Conservation (phyloP, 2,888 invertebrate species). For the Cheilosia scutellata region DNA sequence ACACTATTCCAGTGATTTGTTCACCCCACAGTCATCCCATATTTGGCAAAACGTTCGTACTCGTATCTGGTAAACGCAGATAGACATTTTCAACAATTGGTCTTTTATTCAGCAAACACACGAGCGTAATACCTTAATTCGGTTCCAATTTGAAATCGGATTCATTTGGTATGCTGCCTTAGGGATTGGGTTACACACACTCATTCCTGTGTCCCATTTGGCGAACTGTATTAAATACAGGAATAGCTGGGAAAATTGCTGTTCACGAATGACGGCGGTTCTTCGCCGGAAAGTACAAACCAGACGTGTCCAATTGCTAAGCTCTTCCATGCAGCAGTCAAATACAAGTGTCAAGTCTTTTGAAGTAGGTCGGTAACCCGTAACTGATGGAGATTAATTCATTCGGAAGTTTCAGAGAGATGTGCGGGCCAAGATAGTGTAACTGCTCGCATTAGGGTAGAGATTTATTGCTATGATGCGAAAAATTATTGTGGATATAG, state of each 20-base stretch:
- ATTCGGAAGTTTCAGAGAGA: conserved; percentile 55
- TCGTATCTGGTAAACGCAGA: background rate
- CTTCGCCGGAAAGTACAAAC: conserved; percentile 6
- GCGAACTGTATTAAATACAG: conserved; percentile 25
- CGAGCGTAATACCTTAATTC: conserved; percentile 69
- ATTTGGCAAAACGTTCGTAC: too few species aligned
- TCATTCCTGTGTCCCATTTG: background rate
- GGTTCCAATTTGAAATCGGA: conserved; percentile 72
- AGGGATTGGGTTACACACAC: conserved; percentile 33
- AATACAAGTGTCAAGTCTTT: conserved; percentile 65
- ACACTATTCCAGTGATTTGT: conserved; percentile 26
- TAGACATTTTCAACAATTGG: conserved; percentile 61
- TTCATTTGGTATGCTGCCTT: conserved; percentile 62
- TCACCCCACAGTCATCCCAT: conserved; percentile 1
- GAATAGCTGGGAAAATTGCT: background rate
- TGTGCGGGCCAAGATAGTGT: conserved; percentile 33
- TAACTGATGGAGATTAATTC: conserved; percentile 70
- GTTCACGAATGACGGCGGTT: conserved; percentile 19
- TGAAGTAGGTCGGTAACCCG: conserved; percentile 46
- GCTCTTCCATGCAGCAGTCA: conserved; percentile 6
- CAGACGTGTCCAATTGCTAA: conserved; percentile 43
- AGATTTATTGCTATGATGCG: conserved; percentile 35
- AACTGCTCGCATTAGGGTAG: background rate
- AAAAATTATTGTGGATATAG: background rate
- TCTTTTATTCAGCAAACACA: conserved; percentile 56